A percentile compares a stretch with the other conserved stretches of the same genome.
phyloP scores from a whole-genome alignment of 2,113 vertebrate genomes.

The Ornithorhynchus anatinus region DNA sequence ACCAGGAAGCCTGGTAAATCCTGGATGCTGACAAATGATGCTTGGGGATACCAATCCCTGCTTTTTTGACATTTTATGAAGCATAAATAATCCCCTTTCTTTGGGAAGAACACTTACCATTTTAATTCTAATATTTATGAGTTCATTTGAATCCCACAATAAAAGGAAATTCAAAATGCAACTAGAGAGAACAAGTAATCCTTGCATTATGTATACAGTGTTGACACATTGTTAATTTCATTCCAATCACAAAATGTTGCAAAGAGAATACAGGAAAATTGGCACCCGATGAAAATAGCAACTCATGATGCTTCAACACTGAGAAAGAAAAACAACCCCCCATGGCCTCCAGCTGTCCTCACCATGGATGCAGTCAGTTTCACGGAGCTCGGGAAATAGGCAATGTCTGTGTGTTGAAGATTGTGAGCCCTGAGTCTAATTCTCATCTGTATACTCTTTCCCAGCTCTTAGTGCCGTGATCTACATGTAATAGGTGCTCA shows the following conservation, averaged over 20 bases:
- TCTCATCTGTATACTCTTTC: too few species aligned
- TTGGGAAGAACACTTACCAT: constrained; percentile 20
- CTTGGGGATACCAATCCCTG: not conserved
- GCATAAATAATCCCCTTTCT: not conserved
- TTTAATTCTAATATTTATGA: constrained; percentile 26
- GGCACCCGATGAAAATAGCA: not conserved
- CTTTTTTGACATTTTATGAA: not conserved
- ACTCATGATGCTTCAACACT: not conserved
- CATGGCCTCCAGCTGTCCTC: too few species aligned
- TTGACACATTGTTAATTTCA: constrained; percentile 34
- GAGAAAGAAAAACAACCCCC: not conserved
- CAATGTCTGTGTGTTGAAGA: too few species aligned
- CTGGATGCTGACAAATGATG: not conserved
- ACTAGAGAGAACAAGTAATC: constrained; percentile 9
- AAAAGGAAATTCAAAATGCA: constrained; percentile 12
- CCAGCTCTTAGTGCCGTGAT: too few species aligned
- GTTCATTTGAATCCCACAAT: constrained; percentile 27
- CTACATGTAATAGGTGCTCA: too few species aligned
- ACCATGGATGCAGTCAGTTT: too few species aligned
- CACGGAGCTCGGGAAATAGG: too few species aligned
- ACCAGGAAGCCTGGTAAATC: not conserved
- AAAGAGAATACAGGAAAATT: not conserved
- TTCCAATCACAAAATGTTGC: constrained; percentile 6
- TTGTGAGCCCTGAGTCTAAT: too few species aligned
- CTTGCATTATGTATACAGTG: constrained; percentile 3